Conservation (phyloP, 2,113 vertebrate species). For the Pavo muticus region DNA sequence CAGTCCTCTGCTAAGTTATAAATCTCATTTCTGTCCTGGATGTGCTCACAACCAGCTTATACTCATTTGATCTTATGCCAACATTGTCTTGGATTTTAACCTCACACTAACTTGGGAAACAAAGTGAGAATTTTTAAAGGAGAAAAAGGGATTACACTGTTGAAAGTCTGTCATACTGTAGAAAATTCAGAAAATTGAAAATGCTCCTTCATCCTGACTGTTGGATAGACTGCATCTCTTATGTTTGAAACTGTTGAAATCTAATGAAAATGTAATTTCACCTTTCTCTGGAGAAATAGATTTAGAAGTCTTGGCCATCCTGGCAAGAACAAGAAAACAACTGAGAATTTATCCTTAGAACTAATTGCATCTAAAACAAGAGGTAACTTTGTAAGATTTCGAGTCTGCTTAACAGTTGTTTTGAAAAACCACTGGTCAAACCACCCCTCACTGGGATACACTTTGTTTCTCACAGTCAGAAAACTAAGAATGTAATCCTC, state of each 20-base stretch:
- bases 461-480: slow-evolving; percentile 8
- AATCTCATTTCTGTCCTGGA: slow-evolving; percentile 36
- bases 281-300: neutral
- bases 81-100: slow-evolving; percentile 53
- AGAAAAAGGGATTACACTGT: neutral
- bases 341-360: neutral
- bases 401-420: neutral
- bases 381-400: neutral
- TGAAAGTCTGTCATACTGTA: neutral
- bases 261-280: neutral
- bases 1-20: slow-evolving; percentile 9
- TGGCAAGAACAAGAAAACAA: neutral
- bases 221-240: neutral
- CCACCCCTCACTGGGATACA: neutral
- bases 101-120: neutral
- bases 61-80: slow-evolving; percentile 43
- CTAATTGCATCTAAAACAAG: neutral
- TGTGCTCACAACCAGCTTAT: slow-evolving; percentile 28
- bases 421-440: neutral
- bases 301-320: neutral
- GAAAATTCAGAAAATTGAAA: neutral
- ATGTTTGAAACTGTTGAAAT: rapidly evolving
- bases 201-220: neutral
- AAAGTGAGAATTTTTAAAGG: neutral
- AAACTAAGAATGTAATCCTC: neutral